Conservation (phyloP, 2,797 vertebrate species). For the Enteromius paludinosus region DNA sequence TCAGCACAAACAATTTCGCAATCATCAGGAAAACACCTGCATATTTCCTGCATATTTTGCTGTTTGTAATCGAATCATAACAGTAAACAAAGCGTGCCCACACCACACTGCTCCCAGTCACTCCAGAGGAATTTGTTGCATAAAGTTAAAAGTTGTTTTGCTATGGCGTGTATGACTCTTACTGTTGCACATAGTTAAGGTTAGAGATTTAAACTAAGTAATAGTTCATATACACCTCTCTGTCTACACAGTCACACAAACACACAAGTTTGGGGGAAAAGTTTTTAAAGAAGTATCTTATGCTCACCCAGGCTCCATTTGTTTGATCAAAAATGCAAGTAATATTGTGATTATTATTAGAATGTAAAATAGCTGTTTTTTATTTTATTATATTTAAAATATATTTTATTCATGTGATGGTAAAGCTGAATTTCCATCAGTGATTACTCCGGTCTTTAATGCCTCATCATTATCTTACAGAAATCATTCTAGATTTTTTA, state of each 20-base stretch:
- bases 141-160: constrained; percentile 21
- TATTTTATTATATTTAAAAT: neutral
- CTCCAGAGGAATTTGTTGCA: constrained; percentile 18
- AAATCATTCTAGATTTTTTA: neutral
- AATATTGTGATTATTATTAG: neutral
- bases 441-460: neutral
- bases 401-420: neutral
- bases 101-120: constrained; percentile 7
- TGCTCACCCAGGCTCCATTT: neutral
- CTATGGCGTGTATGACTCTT: constrained; percentile 5
- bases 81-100: constrained; percentile 25
- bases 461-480: neutral
- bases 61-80: constrained; percentile 43
- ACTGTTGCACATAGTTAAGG: neutral
- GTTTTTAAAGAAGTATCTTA: neutral
- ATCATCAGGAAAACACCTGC: constrained; percentile 54
- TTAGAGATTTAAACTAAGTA: constrained; percentile 17
- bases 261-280: neutral
- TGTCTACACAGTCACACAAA: neutral
- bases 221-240: no score
- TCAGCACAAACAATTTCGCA: constrained; percentile 26
- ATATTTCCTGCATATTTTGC: constrained; percentile 33
- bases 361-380: neutral
- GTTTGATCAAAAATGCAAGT: neutral
- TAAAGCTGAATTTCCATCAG: neutral